Conservation (phyloP, 2,113 vertebrate genomes). For the Cottus gobio region DNA sequence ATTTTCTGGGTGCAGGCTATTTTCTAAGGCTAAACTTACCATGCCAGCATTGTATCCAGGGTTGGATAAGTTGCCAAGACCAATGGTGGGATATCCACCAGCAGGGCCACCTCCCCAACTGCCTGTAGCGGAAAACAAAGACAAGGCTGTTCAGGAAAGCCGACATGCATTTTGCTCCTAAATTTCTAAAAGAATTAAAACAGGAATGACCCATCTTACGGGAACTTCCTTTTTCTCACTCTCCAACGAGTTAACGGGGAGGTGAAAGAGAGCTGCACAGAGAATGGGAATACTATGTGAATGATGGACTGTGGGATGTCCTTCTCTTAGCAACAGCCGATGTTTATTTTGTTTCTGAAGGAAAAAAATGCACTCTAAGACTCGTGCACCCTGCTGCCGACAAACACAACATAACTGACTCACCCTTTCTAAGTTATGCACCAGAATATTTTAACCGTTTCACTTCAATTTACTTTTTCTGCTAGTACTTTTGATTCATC, state of each 20-base stretch:
- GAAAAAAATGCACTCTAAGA: constrained; percentile 15
- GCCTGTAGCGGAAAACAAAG: constrained; percentile 63
- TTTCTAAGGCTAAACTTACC: constrained; percentile 71
- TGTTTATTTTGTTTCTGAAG: constrained; percentile 42
- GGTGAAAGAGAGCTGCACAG: constrained; percentile 25
- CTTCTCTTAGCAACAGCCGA: constrained; percentile 55
- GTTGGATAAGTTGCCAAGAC: constrained; percentile 71
- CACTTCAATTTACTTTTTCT: not conserved
- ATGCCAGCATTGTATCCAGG: constrained; percentile 78
- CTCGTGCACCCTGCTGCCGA: constrained; percentile 24
- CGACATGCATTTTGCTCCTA: not conserved
- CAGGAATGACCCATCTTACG: constrained; percentile 18
- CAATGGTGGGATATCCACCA: constrained; percentile 77
- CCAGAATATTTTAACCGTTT: not conserved
- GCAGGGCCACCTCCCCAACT: constrained; percentile 78
- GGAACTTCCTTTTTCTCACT: constrained; percentile 9
- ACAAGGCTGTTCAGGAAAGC: constrained; percentile 9
- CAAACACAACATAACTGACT: constrained; percentile 27
- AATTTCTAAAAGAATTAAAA: not conserved
- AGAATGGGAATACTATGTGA: constrained; percentile 52
- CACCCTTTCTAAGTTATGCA: not conserved
- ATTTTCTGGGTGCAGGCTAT: not conserved
- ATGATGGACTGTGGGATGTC: constrained; percentile 13
- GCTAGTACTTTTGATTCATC: not conserved
- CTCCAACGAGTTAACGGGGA: constrained; percentile 27